These are phyloP conservation scores for Labeo catla DNA, from an alignment of 2,113 vertebrate species.

Conservation along the genomic window DNA sequence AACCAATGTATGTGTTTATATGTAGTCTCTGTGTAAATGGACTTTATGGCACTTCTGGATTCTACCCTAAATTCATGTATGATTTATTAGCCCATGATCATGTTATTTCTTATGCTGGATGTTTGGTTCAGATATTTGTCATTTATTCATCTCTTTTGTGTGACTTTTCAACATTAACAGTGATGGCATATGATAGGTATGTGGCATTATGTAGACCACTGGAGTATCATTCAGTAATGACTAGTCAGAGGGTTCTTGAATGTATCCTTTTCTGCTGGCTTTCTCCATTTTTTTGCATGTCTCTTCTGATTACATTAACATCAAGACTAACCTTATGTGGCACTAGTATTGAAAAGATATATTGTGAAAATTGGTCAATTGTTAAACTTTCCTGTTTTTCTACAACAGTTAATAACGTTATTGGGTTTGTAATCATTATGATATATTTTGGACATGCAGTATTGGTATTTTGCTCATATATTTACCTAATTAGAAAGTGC, in stretches of 20 bases:
- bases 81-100: too few relatives aligned
- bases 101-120: too few relatives aligned
- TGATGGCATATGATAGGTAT: too few relatives aligned
- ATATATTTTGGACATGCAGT: slow-evolving; percentile 51
- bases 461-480: slow-evolving; percentile 49
- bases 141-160: too few relatives aligned
- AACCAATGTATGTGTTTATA: slow-evolving; percentile 7
- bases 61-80: not conserved
- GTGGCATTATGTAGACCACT: too few relatives aligned
- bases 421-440: slow-evolving; percentile 47
- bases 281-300: slow-evolving; percentile 39
- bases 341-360: slow-evolving; percentile 53
- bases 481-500: slow-evolving; percentile 43
- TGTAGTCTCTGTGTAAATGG: slow-evolving; percentile 4
- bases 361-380: slow-evolving; percentile 57
- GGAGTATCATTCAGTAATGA: too few relatives aligned
- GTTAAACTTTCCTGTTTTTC: slow-evolving; percentile 52
- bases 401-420: slow-evolving; percentile 50
- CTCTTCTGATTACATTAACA: slow-evolving; percentile 28
- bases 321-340: slow-evolving; percentile 50
- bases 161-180: too few relatives aligned
- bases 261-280: slow-evolving; percentile 50
- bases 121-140: too few relatives aligned
- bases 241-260: slow-evolving; percentile 28
- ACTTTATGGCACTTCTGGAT: not conserved